Conservation (phyloP, 2,113 vertebrate genomes). For the Hyperopisus bebe region DNA sequence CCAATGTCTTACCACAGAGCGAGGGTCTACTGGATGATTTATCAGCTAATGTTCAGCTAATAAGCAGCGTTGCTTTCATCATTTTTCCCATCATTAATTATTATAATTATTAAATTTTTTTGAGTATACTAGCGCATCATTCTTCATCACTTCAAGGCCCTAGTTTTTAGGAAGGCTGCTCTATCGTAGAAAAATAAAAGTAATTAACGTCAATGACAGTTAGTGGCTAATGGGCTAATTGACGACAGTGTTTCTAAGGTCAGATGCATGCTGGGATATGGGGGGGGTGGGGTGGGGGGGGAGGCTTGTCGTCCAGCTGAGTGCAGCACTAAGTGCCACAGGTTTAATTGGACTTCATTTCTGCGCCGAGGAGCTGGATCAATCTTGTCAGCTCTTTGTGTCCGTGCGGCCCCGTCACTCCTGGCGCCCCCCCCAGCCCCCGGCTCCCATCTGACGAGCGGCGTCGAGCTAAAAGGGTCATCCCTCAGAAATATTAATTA, state of each 20-base stretch:
- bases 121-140: neutral
- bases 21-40: neutral
- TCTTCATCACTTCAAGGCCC: neutral
- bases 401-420: neutral
- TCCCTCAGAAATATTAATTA: slow-evolving; percentile 45
- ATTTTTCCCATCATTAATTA: neutral
- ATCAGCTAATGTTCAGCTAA: neutral
- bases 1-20: neutral
- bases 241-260: neutral
- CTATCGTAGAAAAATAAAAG: neutral
- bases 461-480: slow-evolving; percentile 41
- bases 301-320: neutral
- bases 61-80: neutral
- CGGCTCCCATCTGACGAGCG: neutral
- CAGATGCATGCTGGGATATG: neutral
- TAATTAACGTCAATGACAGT: neutral
- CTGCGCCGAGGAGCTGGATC: slow-evolving; percentile 24
- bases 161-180: neutral
- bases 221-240: neutral
- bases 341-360: slow-evolving; percentile 34
- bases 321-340: slow-evolving; percentile 22
- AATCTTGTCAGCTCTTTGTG: slow-evolving; percentile 10
- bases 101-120: neutral
- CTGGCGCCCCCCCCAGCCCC: neutral
- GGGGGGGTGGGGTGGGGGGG: neutral